Conservation (phyloP, 2,113 vertebrate genomes). For the Xyrauchen texanus region DNA sequence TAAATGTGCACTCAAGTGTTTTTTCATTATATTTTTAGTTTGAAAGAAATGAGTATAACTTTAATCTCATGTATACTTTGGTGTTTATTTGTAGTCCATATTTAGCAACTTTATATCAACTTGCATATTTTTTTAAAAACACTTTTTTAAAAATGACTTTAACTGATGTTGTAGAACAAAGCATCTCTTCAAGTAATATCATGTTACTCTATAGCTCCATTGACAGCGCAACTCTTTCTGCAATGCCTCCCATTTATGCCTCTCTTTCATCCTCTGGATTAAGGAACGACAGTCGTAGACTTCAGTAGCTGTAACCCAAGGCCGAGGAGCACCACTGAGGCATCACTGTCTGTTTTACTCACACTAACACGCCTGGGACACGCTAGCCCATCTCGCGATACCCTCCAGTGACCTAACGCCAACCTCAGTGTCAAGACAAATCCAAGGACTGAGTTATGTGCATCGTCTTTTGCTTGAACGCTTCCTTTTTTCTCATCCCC, state of each 20-base stretch:
- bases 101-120: no score
- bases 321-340: background rate
- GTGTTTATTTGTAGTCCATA: no score
- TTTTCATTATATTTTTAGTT: no score
- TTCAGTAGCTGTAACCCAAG: background rate
- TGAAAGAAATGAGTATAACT: no score
- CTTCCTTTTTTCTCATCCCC: no score
- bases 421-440: background rate
- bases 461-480: background rate
- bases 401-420: conserved; percentile 2
- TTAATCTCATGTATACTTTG: no score
- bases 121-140: no score
- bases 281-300: background rate
- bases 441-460: conserved; percentile 13
- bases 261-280: background rate
- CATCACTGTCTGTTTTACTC: conserved; percentile 6
- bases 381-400: background rate
- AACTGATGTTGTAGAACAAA: no score
- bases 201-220: background rate
- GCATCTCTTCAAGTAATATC: background rate
- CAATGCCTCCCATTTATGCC: background rate
- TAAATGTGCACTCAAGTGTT: no score
- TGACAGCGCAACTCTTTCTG: background rate
- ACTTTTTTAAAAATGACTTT: no score
- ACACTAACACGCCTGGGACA: background rate